Evolutionary conservation across 2,888 invertebrate species (phyloP).

Genomic region (Dermolepida albohirtum): DNA sequence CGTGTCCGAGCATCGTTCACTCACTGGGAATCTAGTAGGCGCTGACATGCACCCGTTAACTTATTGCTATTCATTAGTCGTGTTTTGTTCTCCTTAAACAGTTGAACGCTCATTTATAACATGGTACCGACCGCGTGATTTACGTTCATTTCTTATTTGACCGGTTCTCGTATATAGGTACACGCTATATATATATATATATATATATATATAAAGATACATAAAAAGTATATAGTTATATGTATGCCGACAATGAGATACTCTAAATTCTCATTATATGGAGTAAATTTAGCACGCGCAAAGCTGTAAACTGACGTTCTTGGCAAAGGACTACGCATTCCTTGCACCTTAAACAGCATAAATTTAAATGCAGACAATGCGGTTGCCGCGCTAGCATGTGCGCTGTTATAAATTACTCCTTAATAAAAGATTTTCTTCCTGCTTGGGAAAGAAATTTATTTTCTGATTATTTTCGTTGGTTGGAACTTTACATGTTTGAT

Average conservation of each 20-base stretch:
- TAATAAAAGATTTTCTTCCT: constrained; percentile 38
- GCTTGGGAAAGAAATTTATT: constrained; percentile 27
- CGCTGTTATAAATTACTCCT: constrained; percentile 32
- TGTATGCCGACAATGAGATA: constrained; percentile 40
- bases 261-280: constrained; percentile 44
- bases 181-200: constrained; percentile 25
- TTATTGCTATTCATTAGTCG: constrained; percentile 59
- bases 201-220: constrained; percentile 19
- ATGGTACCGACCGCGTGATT: constrained; percentile 56
- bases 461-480: constrained; percentile 34
- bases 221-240: constrained; percentile 25
- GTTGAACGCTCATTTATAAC: constrained; percentile 58
- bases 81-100: constrained; percentile 58
- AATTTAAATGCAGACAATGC: constrained; percentile 41
- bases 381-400: constrained; percentile 31
- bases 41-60: constrained; percentile 55
- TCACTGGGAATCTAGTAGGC: constrained; percentile 50
- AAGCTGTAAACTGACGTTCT: constrained; percentile 44
- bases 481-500: neutral
- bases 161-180: constrained; percentile 39
- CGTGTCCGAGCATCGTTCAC: constrained; percentile 52
- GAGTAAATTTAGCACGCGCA: constrained; percentile 42
- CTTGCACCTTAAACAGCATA: constrained; percentile 45
- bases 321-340: constrained; percentile 43
- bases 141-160: constrained; percentile 50